Percentiles rank a stretch among this genome's conserved stretches.
phyloP scores from a whole-genome alignment of 1,140 invertebrate genomes.

The Drosophila sulfurigaster region DNA sequence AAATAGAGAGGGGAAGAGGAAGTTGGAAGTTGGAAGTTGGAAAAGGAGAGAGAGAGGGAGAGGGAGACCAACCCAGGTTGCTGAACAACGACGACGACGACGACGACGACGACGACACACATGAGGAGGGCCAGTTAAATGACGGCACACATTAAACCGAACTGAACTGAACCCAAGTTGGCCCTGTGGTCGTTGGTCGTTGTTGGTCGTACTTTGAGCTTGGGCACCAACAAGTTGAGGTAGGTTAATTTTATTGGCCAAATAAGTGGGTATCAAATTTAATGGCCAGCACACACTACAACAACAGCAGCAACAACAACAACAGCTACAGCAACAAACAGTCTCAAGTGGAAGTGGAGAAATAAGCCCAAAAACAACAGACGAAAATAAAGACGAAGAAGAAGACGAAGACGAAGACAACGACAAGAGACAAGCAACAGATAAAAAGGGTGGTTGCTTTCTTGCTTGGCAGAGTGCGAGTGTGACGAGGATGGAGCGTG shows the following conservation, averaged over 20 bases:
- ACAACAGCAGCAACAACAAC: conserved; percentile 10
- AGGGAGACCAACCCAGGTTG: conserved; percentile 22
- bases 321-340: neutral
- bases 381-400: neutral
- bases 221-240: conserved; percentile 69
- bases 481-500: no score
- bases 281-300: conserved; percentile 63
- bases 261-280: conserved; percentile 83
- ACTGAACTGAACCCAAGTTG: conserved; percentile 52
- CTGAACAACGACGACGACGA: neutral
- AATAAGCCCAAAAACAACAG: neutral
- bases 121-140: conserved; percentile 42
- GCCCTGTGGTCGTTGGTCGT: conserved; percentile 19
- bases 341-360: conserved; percentile 12
- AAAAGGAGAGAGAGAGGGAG: neutral
- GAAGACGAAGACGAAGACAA: conserved; percentile 12
- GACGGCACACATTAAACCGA: conserved; percentile 46
- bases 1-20: no score
- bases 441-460: neutral
- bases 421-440: conserved; percentile 10
- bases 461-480: neutral
- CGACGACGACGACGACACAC: conserved; percentile 17
- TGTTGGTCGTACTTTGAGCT: conserved; percentile 8
- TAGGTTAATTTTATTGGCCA: conserved; percentile 84
- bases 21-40: no score